phyloP scores from a whole-genome alignment of 2,888 invertebrate species.

The Amphipoea lucens region DNA sequence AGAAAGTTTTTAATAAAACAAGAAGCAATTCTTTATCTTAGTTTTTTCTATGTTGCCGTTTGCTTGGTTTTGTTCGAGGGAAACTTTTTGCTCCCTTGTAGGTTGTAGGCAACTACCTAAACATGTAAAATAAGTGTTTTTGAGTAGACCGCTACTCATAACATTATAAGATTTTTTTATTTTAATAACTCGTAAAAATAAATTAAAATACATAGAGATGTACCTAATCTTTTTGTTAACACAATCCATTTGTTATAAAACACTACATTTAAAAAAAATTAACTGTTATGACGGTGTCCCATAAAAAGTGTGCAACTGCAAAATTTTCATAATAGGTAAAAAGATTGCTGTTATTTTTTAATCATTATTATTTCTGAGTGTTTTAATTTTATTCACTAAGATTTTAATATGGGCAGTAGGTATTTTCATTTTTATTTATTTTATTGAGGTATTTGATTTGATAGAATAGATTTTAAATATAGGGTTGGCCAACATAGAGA shows the following conservation, averaged over 20 bases:
- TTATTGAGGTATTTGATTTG: background rate
- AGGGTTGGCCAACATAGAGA: too few species aligned
- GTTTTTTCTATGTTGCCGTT: constrained; percentile 22
- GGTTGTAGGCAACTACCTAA: background rate
- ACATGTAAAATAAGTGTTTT: too few species aligned
- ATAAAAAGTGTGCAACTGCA: constrained; percentile 17
- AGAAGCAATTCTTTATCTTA: constrained; percentile 44
- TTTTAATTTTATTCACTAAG: background rate
- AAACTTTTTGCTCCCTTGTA: background rate
- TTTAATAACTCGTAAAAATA: too few species aligned
- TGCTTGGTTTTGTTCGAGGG: background rate
- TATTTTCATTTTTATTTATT: background rate
- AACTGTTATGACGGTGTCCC: too few species aligned
- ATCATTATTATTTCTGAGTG: background rate
- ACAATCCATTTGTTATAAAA: background rate
- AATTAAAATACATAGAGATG: too few species aligned
- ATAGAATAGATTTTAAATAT: too few species aligned
- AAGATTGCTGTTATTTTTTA: background rate
- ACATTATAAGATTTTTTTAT: too few species aligned
- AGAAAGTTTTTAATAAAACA: constrained; percentile 55
- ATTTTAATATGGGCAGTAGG: background rate
- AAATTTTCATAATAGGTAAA: background rate
- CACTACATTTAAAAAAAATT: too few species aligned
- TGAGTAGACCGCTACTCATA: too few species aligned
- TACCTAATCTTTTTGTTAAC: too few species aligned